Base-by-base conservation (phyloP, 2,113 vertebrate genomes). In the Channa maculata region DNA sequence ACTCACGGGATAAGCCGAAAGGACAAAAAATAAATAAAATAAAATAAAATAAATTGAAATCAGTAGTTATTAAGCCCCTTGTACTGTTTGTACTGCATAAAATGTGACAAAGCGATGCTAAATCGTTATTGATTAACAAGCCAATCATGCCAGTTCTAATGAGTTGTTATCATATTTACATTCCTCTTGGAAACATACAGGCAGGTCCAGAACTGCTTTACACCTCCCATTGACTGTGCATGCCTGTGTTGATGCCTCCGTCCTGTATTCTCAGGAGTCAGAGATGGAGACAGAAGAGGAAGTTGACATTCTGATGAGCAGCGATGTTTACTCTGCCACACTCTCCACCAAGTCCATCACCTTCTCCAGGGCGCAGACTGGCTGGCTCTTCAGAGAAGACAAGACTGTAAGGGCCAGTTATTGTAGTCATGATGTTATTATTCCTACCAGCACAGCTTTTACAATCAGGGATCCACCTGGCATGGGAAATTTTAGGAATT, bases 241-340 rank as follows among this genome's bases (percentile, higher is more conserved):
- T 41, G 39, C 54, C 11, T 33, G 34, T 10, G 36, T 60, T 24
- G 36, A 14, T 44, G 24, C 5, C 10, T 53, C 2, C 41, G 12
- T 52, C 6, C 8, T 68, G 44, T 58, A 3, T 52, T 67, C 80
- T 33, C 85, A 99, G 98, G 98, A 99, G 89, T 99, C 97, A 0
- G 98, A 99, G 91, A 96, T 97, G 96, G 98, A 99, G 93, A 99
- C 98, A 0, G 98, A 99, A 86, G 98, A 99, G 70, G 98, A 99
- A 78, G 98, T 99, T 81, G 98, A 99, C 91, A 99, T 99, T 92
- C 91, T 99, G 90, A 99, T 99, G 98, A 99, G 98, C 93, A 99
- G 98, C 1, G 98, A 99, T 61, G 97, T 99, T 83, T 99, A 99
- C 92, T 99, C 98, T 0, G 98, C 97, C 86, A 98, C 98, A 0